These are phyloP conservation scores for Ptychobarbus kaznakovi DNA, from an alignment of 2,797 vertebrate species.

Conservation along the genomic window DNA sequence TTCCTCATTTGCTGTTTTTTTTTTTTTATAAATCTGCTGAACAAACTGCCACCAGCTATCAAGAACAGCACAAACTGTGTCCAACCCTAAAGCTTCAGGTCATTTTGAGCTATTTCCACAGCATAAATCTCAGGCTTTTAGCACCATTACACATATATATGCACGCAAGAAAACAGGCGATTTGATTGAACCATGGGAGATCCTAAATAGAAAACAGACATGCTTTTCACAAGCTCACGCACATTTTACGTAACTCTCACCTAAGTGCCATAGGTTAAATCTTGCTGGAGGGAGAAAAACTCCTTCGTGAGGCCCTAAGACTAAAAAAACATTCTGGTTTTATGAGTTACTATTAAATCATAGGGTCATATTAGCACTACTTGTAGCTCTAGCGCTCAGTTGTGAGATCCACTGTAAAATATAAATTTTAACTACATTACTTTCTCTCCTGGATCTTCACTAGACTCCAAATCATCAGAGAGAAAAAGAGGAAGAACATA, in stretches of 20 bases:
- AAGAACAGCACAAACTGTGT: constrained; percentile 15
- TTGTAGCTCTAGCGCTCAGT: constrained; percentile 20
- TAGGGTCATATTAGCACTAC: constrained; percentile 18
- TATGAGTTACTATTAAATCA: constrained; percentile 43
- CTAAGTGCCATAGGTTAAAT: constrained; percentile 39
- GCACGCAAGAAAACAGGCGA: background rate
- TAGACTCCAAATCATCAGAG: constrained; percentile 11
- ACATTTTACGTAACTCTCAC: constrained; percentile 50
- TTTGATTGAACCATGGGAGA: background rate
- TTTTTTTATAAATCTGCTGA: background rate
- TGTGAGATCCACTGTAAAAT: background rate
- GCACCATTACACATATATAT: constrained; percentile 4
- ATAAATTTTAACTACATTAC: background rate
- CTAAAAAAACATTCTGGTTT: constrained; percentile 15
- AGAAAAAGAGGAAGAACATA: background rate
- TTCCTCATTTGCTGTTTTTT: background rate
- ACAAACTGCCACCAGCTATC: background rate
- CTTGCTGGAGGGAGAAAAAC: constrained; percentile 17
- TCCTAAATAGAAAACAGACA: constrained; percentile 43
- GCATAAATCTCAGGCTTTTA: constrained; percentile 30
- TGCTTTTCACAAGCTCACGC: constrained; percentile 22
- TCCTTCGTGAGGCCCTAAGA: constrained; percentile 7
- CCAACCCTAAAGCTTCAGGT: constrained; percentile 9
- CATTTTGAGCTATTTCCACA: constrained; percentile 23
- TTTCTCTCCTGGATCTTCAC: constrained; percentile 9